Conservation (phyloP, 2,797 vertebrate genomes). For the Erethizon dorsatum region DNA sequence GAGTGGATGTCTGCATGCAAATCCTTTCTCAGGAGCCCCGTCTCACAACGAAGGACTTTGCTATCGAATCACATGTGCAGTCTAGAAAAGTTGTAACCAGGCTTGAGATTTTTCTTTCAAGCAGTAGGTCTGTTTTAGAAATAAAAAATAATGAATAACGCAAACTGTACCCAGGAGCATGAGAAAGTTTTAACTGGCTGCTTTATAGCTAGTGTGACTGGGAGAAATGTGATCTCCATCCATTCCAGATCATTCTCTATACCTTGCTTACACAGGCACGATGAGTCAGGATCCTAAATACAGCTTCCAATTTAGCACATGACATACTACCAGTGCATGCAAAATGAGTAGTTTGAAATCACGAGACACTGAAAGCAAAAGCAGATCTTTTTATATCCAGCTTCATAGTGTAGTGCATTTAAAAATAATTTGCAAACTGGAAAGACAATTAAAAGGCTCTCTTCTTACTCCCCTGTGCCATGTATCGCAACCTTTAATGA, state of each 20-base stretch:
- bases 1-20: background rate
- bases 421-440: slow-evolving; percentile 70
- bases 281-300: background rate
- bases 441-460: slow-evolving; percentile 64
- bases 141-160: slow-evolving; percentile 51
- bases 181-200: slow-evolving; percentile 49
- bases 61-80: background rate
- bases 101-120: slow-evolving; percentile 11
- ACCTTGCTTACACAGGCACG: background rate
- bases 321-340: background rate
- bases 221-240: slow-evolving; percentile 47
- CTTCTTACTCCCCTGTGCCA: slow-evolving; percentile 30
- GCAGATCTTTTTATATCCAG: slow-evolving; percentile 60
- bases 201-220: background rate
- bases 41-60: background rate
- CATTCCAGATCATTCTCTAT: slow-evolving; percentile 11
- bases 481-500: slow-evolving; percentile 21
- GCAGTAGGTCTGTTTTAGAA: slow-evolving; percentile 17
- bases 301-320: background rate
- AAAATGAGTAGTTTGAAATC: slow-evolving; percentile 19
- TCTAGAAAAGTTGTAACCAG: background rate
- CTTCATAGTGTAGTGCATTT: slow-evolving; percentile 47
- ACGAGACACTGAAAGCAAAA: background rate
- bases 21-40: background rate
- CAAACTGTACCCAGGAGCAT: background rate